These are phyloP conservation scores for Limnephilus rhombicus DNA, from an alignment of 2,888 invertebrate species.

Conservation along the genomic window DNA sequence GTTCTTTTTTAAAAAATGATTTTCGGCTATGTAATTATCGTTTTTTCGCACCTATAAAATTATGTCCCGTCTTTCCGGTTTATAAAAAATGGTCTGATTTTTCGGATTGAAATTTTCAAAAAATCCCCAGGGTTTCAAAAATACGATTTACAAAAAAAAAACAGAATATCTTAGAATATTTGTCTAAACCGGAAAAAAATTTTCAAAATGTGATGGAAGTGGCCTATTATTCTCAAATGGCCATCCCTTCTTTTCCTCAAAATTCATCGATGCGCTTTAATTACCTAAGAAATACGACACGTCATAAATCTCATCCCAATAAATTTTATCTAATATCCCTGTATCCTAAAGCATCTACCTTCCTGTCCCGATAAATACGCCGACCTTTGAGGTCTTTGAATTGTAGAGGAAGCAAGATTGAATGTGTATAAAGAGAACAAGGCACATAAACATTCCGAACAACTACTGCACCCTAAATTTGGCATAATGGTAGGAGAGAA, in stretches of 20 bases:
- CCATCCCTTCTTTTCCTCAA: neutral
- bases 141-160: no score
- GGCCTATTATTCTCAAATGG: neutral
- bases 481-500: conserved; percentile 57
- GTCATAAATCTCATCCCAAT: conserved; percentile 36
- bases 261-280: neutral
- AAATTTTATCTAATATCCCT: neutral
- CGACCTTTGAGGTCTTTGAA: conserved; percentile 58
- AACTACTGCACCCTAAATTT: conserved; percentile 66
- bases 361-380: conserved; percentile 53
- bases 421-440: conserved; percentile 65
- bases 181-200: no score
- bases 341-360: conserved; percentile 30
- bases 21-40: no score
- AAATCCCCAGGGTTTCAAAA: no score
- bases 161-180: no score
- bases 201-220: no score
- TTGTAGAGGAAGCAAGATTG: conserved; percentile 61
- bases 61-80: no score
- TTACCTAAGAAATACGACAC: conserved; percentile 27
- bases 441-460: conserved; percentile 66
- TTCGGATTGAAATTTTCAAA: no score
- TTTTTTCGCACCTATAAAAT: no score
- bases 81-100: no score
- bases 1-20: no score